phyloP scores from a whole-genome alignment of 2,797 vertebrate species.

The Chelmon rostratus region DNA sequence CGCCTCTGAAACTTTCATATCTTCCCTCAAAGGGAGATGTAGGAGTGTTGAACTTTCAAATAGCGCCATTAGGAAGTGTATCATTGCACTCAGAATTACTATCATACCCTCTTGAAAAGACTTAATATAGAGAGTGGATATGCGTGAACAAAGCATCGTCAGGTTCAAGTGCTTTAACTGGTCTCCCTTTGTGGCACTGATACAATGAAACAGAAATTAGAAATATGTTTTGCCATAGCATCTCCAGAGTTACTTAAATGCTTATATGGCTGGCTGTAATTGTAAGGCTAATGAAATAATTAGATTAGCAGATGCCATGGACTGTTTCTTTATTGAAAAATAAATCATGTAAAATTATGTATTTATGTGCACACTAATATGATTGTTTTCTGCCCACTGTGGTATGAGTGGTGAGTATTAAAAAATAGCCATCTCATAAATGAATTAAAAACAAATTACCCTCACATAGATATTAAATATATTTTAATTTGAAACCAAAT shows the following conservation, averaged over 20 bases:
- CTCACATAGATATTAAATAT: not conserved
- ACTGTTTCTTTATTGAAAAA: too few species aligned
- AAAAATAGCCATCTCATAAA: not conserved
- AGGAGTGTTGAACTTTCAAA: constrained; percentile 67
- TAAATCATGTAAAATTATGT: not conserved
- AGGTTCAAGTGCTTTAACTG: constrained; percentile 49
- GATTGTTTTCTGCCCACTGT: not conserved
- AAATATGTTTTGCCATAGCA: constrained; percentile 45
- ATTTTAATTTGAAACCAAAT: constrained; percentile 1
- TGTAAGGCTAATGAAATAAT: constrained; percentile 21
- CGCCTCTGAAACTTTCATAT: constrained; percentile 71
- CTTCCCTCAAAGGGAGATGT: constrained; percentile 63
- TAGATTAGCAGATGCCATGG: constrained; percentile 15
- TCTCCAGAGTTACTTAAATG: constrained; percentile 33
- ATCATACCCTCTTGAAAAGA: constrained; percentile 59
- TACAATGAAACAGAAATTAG: constrained; percentile 37
- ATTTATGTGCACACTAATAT: constrained; percentile 7
- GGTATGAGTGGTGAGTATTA: not conserved
- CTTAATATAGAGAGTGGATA: constrained; percentile 41
- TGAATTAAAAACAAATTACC: constrained; percentile 1
- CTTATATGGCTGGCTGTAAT: constrained; percentile 8
- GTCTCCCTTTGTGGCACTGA: constrained; percentile 30
- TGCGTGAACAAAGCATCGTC: constrained; percentile 52
- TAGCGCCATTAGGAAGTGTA: constrained; percentile 71
- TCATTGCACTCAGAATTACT: constrained; percentile 65